Percentiles rank a stretch among this genome's conserved stretches.
These are phyloP conservation scores for Phalloptychus januarius DNA, from an alignment of 2,797 vertebrate genomes.

Conservation along the genomic window DNA sequence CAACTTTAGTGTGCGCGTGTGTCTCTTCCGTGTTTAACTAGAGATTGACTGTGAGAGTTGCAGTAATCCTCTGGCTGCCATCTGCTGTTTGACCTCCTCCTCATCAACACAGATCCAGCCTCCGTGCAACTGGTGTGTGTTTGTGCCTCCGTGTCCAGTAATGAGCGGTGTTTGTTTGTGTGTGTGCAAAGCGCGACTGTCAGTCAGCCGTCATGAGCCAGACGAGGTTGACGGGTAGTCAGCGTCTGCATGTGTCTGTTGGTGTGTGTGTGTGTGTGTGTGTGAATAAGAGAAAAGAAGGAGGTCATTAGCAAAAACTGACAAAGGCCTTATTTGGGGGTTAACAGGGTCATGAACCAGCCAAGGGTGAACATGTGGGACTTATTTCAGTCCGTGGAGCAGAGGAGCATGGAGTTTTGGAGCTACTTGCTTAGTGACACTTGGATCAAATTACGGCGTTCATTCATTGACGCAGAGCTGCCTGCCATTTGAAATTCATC, in stretches of 20 bases:
- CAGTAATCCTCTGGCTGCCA: conserved; percentile 65
- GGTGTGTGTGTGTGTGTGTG: neutral
- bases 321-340: conserved; percentile 72
- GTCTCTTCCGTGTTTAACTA: conserved; percentile 47
- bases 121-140: conserved; percentile 49
- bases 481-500: conserved; percentile 44
- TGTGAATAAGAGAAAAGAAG: conserved; percentile 12
- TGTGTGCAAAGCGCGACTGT: conserved; percentile 62
- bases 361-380: conserved; percentile 83
- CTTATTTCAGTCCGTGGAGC: conserved; percentile 75
- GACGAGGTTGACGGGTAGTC: conserved; percentile 31
- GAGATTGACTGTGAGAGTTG: conserved; percentile 59
- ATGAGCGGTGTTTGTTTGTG: conserved; percentile 67
- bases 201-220: conserved; percentile 54
- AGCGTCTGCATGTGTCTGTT: neutral
- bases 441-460: conserved; percentile 65
- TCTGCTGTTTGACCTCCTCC: conserved; percentile 76
- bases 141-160: conserved; percentile 44
- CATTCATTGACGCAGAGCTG: conserved; percentile 35
- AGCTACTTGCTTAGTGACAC: conserved; percentile 55
- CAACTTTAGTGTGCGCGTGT: conserved; percentile 2
- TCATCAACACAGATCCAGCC: conserved; percentile 53
- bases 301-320: conserved; percentile 56
- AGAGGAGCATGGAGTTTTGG: conserved; percentile 35
- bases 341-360: conserved; percentile 80